phyloP scores from a whole-genome alignment of 2,797 vertebrate species.

The Neosilurus mollespiculum region DNA sequence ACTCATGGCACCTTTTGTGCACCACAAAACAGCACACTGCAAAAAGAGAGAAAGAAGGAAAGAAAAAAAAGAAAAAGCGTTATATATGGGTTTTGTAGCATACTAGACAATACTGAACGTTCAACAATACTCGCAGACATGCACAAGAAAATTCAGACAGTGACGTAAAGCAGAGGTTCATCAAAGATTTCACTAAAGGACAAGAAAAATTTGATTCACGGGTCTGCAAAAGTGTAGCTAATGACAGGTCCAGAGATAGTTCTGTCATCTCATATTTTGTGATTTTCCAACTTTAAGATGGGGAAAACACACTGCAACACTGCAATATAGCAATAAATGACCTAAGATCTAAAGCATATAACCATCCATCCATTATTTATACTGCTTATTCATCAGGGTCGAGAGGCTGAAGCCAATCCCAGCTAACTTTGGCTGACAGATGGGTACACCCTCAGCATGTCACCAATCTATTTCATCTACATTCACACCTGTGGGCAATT shows the following conservation, averaged over 20 bases:
- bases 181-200: neutral
- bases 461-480: no score
- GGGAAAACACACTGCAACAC: neutral
- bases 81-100: neutral
- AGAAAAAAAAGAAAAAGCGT: neutral
- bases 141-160: neutral
- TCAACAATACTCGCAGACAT: neutral
- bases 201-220: slow-evolving; percentile 14
- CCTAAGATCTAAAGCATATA: neutral
- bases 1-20: slow-evolving; percentile 98
- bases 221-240: slow-evolving; percentile 21
- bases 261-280: slow-evolving; percentile 23
- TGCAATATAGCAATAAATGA: neutral
- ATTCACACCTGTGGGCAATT: no score
- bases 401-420: no score
- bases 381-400: no score
- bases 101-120: neutral
- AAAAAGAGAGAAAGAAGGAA: slow-evolving; percentile 26
- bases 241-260: slow-evolving; percentile 32
- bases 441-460: no score
- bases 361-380: no score
- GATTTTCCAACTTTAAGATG: neutral
- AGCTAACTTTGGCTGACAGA: no score
- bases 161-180: neutral
- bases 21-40: slow-evolving; percentile 98